These are phyloP conservation scores for Helicoverpa zea DNA, from an alignment of 1,140 invertebrate genomes.

Conservation along the genomic window DNA sequence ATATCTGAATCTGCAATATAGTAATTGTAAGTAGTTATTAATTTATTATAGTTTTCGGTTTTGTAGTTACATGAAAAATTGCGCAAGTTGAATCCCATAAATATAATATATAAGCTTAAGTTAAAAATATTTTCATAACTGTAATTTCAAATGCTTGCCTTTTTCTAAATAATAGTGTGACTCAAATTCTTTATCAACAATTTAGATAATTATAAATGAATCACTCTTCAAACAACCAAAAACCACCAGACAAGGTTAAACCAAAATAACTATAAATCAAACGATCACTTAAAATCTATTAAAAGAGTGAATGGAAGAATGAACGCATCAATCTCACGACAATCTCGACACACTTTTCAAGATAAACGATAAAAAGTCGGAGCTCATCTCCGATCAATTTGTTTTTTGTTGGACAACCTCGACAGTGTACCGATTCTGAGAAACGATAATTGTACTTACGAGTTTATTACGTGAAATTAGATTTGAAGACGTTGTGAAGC, in stretches of 20 bases:
- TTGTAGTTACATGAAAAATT: no score
- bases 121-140: no score
- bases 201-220: not conserved
- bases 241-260: not conserved
- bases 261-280: slow-evolving; percentile 25
- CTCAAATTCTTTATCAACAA: not conserved
- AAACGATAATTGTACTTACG: slow-evolving; percentile 14
- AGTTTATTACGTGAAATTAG: not conserved
- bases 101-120: no score
- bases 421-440: slow-evolving; percentile 9
- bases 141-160: no score
- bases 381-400: slow-evolving; percentile 56
- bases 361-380: slow-evolving; percentile 57
- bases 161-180: no score
- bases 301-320: slow-evolving; percentile 33
- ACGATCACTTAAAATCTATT: slow-evolving; percentile 39
- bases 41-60: no score
- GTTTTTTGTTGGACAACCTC: slow-evolving; percentile 45
- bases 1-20: not conserved
- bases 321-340: slow-evolving; percentile 58
- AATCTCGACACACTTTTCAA: slow-evolving; percentile 56
- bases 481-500: not conserved
- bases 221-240: not conserved
- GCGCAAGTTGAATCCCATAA: no score
- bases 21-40: no score